Percentiles rank a stretch among this genome's conserved stretches.
Evolutionary conservation across 2,888 invertebrate genomes (phyloP).

Genomic region (Syrista parreyssii): DNA sequence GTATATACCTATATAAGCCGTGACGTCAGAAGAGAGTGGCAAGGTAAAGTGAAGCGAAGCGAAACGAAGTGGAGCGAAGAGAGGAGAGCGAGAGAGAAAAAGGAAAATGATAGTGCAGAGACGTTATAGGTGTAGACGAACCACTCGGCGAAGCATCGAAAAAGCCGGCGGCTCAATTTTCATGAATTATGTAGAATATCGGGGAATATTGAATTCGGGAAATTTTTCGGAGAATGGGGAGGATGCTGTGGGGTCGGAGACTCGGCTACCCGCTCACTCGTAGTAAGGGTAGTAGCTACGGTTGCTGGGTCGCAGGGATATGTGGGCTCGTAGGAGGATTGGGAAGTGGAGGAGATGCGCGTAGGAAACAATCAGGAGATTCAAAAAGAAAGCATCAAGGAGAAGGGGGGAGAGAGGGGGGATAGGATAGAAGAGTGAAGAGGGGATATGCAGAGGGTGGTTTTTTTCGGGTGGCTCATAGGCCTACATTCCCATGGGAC

Average conservation of each 20-base stretch:
- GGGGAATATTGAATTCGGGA: conserved; percentile 60
- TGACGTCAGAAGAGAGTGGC: neutral
- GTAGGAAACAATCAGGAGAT: conserved; percentile 60
- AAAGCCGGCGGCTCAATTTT: conserved; percentile 62
- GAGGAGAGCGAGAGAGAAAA: conserved; percentile 7
- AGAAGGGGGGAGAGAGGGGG: conserved; percentile 27
- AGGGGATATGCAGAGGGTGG: conserved; percentile 35
- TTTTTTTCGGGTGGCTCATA: conserved; percentile 44
- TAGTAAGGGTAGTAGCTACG: conserved; percentile 21
- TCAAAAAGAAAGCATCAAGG: conserved; percentile 31
- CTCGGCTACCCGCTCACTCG: conserved; percentile 54
- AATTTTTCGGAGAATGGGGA: conserved; percentile 48
- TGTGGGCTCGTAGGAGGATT: conserved; percentile 34
- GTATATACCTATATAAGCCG: too few relatives aligned
- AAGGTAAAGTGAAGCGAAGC: conserved; percentile 4
- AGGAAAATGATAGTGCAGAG: conserved; percentile 8
- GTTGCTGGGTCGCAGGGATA: conserved; percentile 15
- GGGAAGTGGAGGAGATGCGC: conserved; percentile 49
- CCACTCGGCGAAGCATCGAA: conserved; percentile 33
- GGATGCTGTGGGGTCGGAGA: conserved; percentile 71
- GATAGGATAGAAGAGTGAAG: conserved; percentile 45
- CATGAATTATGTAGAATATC: conserved; percentile 64
- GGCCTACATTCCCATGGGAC: conserved; percentile 59
- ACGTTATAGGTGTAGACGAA: conserved; percentile 2
- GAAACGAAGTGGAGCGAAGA: conserved; percentile 8